These are phyloP conservation scores for Argyresthia albistria DNA, from an alignment of 2,888 invertebrate genomes.

Conservation along the genomic window DNA sequence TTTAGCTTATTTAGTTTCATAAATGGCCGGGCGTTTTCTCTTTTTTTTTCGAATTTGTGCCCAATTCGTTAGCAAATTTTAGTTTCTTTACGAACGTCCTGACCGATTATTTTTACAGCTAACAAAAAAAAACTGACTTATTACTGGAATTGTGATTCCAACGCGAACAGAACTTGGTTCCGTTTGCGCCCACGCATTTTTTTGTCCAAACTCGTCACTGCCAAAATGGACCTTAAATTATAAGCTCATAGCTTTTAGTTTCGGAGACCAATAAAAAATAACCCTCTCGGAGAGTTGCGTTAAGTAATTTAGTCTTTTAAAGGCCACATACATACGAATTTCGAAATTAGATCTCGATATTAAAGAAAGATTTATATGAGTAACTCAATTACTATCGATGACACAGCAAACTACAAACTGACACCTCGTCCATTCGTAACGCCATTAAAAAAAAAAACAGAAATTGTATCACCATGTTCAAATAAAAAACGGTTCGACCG, in stretches of 20 bases:
- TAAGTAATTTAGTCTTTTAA: constrained; percentile 29
- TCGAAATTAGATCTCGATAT: constrained; percentile 16
- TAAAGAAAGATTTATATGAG: neutral
- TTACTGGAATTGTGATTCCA: constrained; percentile 22
- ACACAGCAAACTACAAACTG: too few relatives aligned
- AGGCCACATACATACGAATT: constrained; percentile 34
- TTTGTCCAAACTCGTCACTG: neutral
- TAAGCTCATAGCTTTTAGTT: too few relatives aligned
- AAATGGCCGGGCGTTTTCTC: constrained; percentile 10
- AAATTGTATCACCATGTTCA: neutral
- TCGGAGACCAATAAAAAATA: too few relatives aligned
- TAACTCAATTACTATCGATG: too few relatives aligned
- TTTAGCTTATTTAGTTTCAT: neutral
- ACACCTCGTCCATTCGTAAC: neutral
- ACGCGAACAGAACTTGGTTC: constrained; percentile 15
- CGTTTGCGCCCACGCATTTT: constrained; percentile 11
- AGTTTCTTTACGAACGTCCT: constrained; percentile 5
- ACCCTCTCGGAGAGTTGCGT: too few relatives aligned
- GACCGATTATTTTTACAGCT: constrained; percentile 22
- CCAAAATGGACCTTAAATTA: too few relatives aligned
- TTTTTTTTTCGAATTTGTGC: constrained; percentile 13
- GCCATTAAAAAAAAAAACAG: neutral
- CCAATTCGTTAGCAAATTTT: neutral
- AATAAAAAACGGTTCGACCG: neutral
- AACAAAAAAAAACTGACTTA: constrained; percentile 26